Conservation (phyloP, 2,797 vertebrate species). For the Enteromius viviparus region DNA sequence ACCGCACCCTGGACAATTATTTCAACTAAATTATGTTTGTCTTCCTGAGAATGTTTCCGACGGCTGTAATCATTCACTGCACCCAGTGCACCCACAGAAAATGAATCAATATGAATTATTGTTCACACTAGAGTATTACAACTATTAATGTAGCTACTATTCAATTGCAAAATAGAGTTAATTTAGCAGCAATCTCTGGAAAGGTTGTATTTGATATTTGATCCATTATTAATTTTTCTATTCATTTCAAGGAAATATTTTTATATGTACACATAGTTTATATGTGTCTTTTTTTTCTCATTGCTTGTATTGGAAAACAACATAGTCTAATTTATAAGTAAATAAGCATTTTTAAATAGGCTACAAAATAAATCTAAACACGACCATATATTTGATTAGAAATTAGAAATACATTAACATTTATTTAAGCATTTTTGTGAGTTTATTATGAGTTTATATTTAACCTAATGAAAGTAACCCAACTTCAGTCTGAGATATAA, state of each 20-base stretch:
- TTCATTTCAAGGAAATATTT: background rate
- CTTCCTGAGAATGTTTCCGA: constrained; percentile 14
- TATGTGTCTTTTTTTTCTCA: too few relatives aligned
- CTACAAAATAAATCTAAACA: too few relatives aligned
- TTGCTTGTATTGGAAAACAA: too few relatives aligned
- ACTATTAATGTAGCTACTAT: background rate
- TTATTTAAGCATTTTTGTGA: too few relatives aligned
- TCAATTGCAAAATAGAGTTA: background rate
- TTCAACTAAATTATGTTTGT: background rate
- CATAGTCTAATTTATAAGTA: too few relatives aligned
- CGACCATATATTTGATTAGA: too few relatives aligned
- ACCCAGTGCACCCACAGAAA: background rate
- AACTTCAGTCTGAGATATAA: too few relatives aligned
- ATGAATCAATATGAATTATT: background rate
- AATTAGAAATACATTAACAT: too few relatives aligned
- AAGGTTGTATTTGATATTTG: background rate
- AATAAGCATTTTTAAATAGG: too few relatives aligned
- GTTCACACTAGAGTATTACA: background rate
- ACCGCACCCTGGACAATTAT: constrained; percentile 11
- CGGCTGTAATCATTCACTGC: constrained; percentile 1
- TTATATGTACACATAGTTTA: background rate
- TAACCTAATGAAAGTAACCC: too few relatives aligned
- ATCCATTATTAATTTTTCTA: background rate
- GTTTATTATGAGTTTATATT: too few relatives aligned
- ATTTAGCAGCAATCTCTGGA: background rate